phyloP scores from a whole-genome alignment of 2,113 vertebrate genomes.

The Elephas maximus region DNA sequence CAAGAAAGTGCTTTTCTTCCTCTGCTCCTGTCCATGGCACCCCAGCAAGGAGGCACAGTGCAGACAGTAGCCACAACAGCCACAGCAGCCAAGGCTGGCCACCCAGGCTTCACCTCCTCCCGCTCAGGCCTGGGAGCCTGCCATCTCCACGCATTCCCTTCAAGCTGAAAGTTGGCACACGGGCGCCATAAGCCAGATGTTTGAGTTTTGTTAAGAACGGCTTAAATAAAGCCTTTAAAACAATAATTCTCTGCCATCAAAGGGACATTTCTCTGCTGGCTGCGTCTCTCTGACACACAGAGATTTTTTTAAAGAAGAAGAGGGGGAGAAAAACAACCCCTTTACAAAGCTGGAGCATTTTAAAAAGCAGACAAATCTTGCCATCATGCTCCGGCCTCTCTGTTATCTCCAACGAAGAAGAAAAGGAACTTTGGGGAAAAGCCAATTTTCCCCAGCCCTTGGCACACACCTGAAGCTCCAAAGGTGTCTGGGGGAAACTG shows the following conservation, averaged over 20 bases:
- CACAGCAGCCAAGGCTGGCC: not conserved
- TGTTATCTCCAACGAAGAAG: not conserved
- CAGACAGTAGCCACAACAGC: not conserved
- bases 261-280: conserved; percentile 63
- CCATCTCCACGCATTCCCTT: not conserved
- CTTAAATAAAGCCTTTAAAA: conserved; percentile 80
- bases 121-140: not conserved
- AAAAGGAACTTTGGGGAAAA: not conserved
- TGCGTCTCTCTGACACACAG: conserved; percentile 62
- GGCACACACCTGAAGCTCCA: conserved; percentile 1
- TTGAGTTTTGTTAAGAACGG: conserved; percentile 69
- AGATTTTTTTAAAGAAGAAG: conserved; percentile 47
- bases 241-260: conserved; percentile 72
- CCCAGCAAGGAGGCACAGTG: not conserved
- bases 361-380: not conserved
- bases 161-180: conserved; percentile 71
- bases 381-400: not conserved
- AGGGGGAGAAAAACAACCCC: not conserved
- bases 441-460: conserved; percentile 1
- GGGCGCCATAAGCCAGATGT: conserved; percentile 65
- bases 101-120: not conserved
- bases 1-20: not conserved
- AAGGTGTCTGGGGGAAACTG: conserved; percentile 9
- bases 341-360: conserved; percentile 17
- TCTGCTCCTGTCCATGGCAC: not conserved